Evolutionary conservation across 2,888 invertebrate species (phyloP).

Genomic region (Chymomyza procnemis): DNA sequence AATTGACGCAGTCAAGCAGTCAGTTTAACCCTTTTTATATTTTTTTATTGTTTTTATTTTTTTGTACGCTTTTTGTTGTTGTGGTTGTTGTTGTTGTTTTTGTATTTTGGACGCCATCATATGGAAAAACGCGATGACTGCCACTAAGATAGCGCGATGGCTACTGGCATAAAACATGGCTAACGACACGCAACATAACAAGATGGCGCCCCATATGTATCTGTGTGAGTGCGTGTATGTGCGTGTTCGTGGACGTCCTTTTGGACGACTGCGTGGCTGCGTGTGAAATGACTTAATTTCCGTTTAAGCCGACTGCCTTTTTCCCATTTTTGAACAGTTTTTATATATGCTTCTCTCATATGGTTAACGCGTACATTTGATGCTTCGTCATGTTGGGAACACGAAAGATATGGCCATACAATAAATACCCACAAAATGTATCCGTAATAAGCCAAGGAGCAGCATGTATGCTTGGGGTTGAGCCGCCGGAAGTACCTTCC

Average conservation of each 20-base stretch:
- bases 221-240: neutral
- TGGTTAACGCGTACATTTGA: too few species aligned
- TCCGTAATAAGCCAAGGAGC: too few species aligned
- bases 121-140: conserved; percentile 14
- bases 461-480: too few species aligned
- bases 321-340: conserved; percentile 3
- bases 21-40: conserved; percentile 12
- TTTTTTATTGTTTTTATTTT: conserved; percentile 1
- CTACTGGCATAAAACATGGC: conserved; percentile 32
- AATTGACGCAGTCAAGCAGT: neutral
- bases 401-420: too few species aligned
- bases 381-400: too few species aligned
- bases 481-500: too few species aligned
- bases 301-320: conserved; percentile 22
- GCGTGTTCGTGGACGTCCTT: conserved; percentile 13
- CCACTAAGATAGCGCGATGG: conserved; percentile 29
- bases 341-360: neutral
- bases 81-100: too few species aligned
- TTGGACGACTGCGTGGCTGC: conserved; percentile 30
- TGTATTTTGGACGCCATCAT: conserved; percentile 21
- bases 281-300: conserved; percentile 59
- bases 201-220: conserved; percentile 24
- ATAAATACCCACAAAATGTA: too few species aligned
- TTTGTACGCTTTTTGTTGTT: neutral
- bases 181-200: conserved; percentile 47